These are phyloP conservation scores for Clivina fossor DNA, from an alignment of 2,888 invertebrate species.

Conservation along the genomic window DNA sequence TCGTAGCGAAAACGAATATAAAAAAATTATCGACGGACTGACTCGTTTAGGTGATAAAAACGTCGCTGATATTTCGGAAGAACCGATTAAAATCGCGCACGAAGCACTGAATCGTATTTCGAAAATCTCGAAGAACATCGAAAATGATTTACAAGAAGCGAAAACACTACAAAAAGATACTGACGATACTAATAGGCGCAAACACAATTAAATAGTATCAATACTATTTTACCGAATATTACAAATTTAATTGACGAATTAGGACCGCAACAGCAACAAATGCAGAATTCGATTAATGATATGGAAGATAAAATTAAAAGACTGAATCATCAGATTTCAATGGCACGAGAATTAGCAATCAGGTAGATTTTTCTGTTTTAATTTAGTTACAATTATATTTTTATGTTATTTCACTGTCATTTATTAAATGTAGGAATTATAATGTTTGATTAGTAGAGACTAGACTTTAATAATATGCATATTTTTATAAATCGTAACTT, in stretches of 20 bases:
- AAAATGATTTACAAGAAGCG: conserved; percentile 63
- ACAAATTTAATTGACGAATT: conserved; percentile 61
- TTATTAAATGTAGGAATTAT: no score
- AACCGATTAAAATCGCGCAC: conserved; percentile 51
- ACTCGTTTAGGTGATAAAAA: conserved; percentile 17
- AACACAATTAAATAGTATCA: conserved; percentile 69
- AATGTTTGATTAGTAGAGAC: no score
- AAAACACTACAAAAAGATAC: conserved; percentile 65
- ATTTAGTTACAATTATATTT: no score
- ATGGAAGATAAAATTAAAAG: conserved; percentile 68
- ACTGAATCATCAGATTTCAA: conserved; percentile 76
- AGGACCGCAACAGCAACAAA: conserved; percentile 60
- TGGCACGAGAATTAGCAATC: conserved; percentile 80
- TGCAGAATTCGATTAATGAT: conserved; percentile 61
- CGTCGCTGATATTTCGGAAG: conserved; percentile 48
- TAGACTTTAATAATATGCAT: no score
- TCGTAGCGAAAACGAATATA: conserved; percentile 56
- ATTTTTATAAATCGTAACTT: no score
- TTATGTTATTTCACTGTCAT: no score
- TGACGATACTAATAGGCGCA: conserved; percentile 71
- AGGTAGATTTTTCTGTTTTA: no score
- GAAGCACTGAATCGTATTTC: conserved; percentile 45
- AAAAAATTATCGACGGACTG: conserved; percentile 40
- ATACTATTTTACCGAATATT: conserved; percentile 66
- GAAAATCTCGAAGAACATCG: conserved; percentile 44